Evolutionary conservation across 1,140 invertebrate genomes (phyloP).

Genomic region (Harpegnathos saltator): DNA sequence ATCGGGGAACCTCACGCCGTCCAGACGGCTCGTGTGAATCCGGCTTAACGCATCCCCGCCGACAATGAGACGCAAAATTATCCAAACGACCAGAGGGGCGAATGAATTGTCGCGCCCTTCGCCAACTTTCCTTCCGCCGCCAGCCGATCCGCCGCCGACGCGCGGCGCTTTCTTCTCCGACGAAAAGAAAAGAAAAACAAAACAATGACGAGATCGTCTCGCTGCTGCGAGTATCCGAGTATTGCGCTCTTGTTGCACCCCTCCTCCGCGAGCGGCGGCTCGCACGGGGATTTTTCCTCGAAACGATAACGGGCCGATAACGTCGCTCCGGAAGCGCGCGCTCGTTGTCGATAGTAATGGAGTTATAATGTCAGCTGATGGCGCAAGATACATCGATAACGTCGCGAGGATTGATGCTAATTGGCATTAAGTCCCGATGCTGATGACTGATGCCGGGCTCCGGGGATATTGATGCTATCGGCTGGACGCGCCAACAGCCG

Average conservation of each 20-base stretch:
- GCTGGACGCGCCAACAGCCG: not conserved
- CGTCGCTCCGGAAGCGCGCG: not conserved
- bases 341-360: not conserved
- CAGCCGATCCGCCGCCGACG: too few relatives aligned
- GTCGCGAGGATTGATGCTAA: slow-evolving; percentile 4
- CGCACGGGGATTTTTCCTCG: not conserved
- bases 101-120: not conserved
- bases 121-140: slow-evolving; percentile 7
- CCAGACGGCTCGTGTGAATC: too few relatives aligned
- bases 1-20: too few relatives aligned
- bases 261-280: not conserved
- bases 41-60: too few relatives aligned
- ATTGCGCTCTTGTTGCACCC: not conserved
- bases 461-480: not conserved
- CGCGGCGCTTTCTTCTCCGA: not conserved
- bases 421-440: not conserved
- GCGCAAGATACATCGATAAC: not conserved
- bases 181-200: too few relatives aligned
- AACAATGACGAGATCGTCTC: slow-evolving; percentile 15
- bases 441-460: not conserved
- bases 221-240: slow-evolving; percentile 18
- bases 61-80: slow-evolving; percentile 4
- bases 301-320: not conserved
- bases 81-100: not conserved
- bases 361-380: not conserved